Evolutionary conservation across 2,888 invertebrate genomes (phyloP), one percentile per base, ranked within the genome.

Genomic region (Scaptomyza flava): DNA sequence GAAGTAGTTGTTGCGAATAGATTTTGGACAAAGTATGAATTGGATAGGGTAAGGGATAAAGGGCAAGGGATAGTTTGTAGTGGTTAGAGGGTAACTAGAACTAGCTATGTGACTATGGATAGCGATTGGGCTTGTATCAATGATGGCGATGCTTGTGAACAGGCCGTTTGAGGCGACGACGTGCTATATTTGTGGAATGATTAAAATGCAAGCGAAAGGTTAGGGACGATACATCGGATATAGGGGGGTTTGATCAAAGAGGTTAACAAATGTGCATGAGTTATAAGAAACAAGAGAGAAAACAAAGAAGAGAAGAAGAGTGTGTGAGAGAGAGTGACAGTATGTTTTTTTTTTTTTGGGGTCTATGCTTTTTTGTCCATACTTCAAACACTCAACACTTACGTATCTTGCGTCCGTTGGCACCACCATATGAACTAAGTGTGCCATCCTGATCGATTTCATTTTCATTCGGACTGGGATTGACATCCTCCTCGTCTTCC

Each of bases 391-490:
- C 72, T 78, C 66, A 68, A 65, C 60, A 91, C 92, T 92, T 90
- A 92, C 92, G 91, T 75, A 92, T 88, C 84, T 91, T 90, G 64
- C 91, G 89, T 53, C 87, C 90, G 23, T 87, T 85, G 47, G 83
- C 82, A 9, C 83, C 84, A 9, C 89, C 89, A 14, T 82, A 78
- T 0, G 81, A 78, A 61, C 79, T 81, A 0, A 84, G 67, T 2
- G 83, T 86, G 11, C 87, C 79, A 1, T 82, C 88, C 54, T 86
- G 83, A 20, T 83, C 89, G 42, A 90, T 88, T 66, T 90, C 91
- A 56, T 91, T 91, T 4, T 90, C 90, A 33, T 73, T 68, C 12
- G 82, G 77, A 51, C 84, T 89, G 0, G 87, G 88, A 73, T 91
- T 90, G 2, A 89, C 74, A 34, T 90, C 91, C 51, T 89, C 89